Conservation (phyloP, 2,113 vertebrate genomes). For the Cisticola juncidis region DNA sequence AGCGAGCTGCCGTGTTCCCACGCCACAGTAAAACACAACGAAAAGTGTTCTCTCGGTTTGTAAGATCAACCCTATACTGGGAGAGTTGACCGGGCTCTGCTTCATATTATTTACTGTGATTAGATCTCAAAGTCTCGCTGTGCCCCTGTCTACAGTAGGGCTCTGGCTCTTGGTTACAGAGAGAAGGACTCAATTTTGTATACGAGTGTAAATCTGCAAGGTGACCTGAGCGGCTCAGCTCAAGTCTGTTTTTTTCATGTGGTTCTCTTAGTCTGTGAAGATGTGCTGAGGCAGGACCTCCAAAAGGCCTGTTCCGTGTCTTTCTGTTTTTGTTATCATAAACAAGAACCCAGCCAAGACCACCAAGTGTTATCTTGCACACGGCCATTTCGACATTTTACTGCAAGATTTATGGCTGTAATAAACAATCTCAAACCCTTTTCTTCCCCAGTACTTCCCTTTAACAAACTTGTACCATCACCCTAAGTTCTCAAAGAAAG, state of each 20-base stretch:
- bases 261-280: conserved; percentile 65
- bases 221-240: conserved; percentile 63
- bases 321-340: conserved; percentile 80
- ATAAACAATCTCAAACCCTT: conserved; percentile 77
- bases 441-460: conserved; percentile 61
- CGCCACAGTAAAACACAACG: background rate
- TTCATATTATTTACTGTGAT: conserved; percentile 64
- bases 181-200: conserved; percentile 40
- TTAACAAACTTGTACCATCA: conserved; percentile 65
- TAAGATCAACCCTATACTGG: background rate
- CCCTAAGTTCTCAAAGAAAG: conserved; percentile 45
- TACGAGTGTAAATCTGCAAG: conserved; percentile 56
- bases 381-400: conserved; percentile 82
- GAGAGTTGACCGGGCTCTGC: conserved; percentile 12
- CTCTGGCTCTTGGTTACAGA: conserved; percentile 31
- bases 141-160: conserved; percentile 19
- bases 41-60: conserved; percentile 24
- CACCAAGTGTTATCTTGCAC: conserved; percentile 85
- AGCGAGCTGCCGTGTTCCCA: background rate
- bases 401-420: conserved; percentile 83
- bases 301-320: conserved; percentile 83
- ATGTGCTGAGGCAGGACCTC: conserved; percentile 75
- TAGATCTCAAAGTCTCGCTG: conserved; percentile 55
- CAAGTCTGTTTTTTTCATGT: conserved; percentile 50
- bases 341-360: conserved; percentile 84